phyloP scores from a whole-genome alignment of 1,140 invertebrate species.

The Arctopsyche grandis region DNA sequence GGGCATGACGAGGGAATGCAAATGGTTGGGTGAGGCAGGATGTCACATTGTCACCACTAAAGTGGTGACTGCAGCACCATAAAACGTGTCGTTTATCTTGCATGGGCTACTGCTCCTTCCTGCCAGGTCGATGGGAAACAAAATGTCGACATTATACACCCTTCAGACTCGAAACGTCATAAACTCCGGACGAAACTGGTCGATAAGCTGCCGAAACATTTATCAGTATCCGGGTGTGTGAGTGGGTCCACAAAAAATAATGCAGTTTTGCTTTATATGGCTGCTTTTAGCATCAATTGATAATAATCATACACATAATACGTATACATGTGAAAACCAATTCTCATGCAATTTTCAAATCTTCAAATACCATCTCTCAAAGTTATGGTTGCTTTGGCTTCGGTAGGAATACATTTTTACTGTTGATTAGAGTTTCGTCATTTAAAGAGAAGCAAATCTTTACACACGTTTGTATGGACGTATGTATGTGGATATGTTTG shows the following conservation, averaged over 20 bases:
- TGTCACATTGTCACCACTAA: constrained; percentile 50
- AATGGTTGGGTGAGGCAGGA: constrained; percentile 46
- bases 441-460: too few species aligned
- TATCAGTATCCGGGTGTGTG: not conserved
- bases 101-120: constrained; percentile 34
- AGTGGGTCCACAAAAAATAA: not conserved
- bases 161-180: too few species aligned
- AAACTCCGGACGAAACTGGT: too few species aligned
- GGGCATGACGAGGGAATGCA: constrained; percentile 39
- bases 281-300: not conserved
- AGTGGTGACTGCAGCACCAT: constrained; percentile 45
- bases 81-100: constrained; percentile 46
- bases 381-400: too few species aligned
- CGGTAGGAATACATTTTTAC: too few species aligned
- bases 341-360: too few species aligned
- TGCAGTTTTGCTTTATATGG: not conserved
- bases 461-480: too few species aligned
- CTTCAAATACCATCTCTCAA: too few species aligned
- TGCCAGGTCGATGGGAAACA: constrained; percentile 32
- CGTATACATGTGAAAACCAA: too few species aligned
- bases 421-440: too few species aligned
- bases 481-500: too few species aligned
- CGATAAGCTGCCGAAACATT: too few species aligned
- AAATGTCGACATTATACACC: not conserved
- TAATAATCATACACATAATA: not conserved